These are phyloP conservation scores for Cerastis rubricosa DNA, from an alignment of 2,888 invertebrate species.

Conservation along the genomic window DNA sequence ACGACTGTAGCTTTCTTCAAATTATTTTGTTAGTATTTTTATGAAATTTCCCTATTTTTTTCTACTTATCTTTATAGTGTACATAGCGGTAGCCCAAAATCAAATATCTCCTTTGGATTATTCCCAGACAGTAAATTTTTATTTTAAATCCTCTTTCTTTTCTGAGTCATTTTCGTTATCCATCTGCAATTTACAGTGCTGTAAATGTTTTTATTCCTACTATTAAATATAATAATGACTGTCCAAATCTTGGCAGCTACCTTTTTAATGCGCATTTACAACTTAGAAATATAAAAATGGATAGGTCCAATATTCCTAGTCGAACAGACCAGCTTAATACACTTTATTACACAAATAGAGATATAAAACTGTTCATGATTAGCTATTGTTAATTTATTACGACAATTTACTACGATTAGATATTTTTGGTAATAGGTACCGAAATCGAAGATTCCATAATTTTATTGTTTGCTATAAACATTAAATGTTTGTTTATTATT, in stretches of 20 bases:
- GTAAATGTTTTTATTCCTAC: neutral
- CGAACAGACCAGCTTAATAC: neutral
- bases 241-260: conserved; percentile 32
- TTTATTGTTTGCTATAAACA: conserved; percentile 11
- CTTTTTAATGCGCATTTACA: conserved; percentile 31
- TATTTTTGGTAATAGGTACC: conserved; percentile 3
- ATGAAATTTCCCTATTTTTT: neutral
- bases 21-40: no score
- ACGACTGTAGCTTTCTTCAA: no score
- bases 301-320: neutral
- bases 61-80: neutral
- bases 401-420: conserved; percentile 36
- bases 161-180: neutral
- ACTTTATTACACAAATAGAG: conserved; percentile 18
- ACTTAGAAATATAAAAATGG: neutral
- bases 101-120: no score
- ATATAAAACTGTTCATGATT: conserved; percentile 33
- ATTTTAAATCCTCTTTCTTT: neutral
- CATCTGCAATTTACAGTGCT: neutral
- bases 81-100: no score
- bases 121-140: no score
- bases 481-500: conserved; percentile 8
- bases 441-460: neutral
- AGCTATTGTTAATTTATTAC: conserved; percentile 17
- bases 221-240: conserved; percentile 7